Conservation (phyloP, 2,113 vertebrate species). For the Entelurus aequoreus region DNA sequence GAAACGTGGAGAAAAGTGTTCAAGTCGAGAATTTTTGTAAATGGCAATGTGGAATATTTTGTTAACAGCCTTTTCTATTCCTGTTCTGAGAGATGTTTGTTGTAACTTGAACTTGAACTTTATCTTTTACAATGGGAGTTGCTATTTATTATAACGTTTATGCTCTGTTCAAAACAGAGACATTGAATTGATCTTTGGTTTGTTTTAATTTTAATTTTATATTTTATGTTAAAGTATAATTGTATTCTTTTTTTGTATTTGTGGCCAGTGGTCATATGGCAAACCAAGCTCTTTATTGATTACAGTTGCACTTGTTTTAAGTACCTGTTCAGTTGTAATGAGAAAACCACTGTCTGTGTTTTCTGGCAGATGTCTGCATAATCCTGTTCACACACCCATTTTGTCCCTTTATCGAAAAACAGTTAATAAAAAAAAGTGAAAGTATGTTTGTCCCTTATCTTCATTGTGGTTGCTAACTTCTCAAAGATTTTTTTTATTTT, state of each 20-base stretch:
- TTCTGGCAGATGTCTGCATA: slow-evolving; percentile 99
- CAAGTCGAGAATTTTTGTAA: slow-evolving; percentile 99
- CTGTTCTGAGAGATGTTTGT: slow-evolving; percentile 99
- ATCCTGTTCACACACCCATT: slow-evolving; percentile 99
- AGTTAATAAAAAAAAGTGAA: slow-evolving; percentile 92
- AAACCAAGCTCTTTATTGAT: slow-evolving; percentile 81
- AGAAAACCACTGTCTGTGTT: slow-evolving; percentile 99
- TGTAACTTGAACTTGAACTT: slow-evolving; percentile 99
- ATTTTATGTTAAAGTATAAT: slow-evolving; percentile 67
- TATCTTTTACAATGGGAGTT: slow-evolving; percentile 99
- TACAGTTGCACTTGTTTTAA: slow-evolving; percentile 94
- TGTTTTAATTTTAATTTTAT: slow-evolving; percentile 57
- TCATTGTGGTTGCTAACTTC: slow-evolving; percentile 37
- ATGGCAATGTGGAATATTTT: slow-evolving; percentile 99
- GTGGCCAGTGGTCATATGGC: slow-evolving; percentile 96
- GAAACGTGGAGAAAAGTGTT: slow-evolving; percentile 88
- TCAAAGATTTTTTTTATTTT: not conserved
- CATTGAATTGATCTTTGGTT: slow-evolving; percentile 86
- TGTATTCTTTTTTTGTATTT: slow-evolving; percentile 72
- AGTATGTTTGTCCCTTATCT: slow-evolving; percentile 78
- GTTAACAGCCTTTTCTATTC: slow-evolving; percentile 99
- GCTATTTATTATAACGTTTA: slow-evolving; percentile 99
- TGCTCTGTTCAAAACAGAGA: slow-evolving; percentile 97
- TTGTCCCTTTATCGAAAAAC: slow-evolving; percentile 99
- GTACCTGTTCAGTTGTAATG: slow-evolving; percentile 99